Evolutionary conservation across 35 echinoderm and acorn worm genomes (phyloP).

Genomic region (Apostichopus japonicus): DNA sequence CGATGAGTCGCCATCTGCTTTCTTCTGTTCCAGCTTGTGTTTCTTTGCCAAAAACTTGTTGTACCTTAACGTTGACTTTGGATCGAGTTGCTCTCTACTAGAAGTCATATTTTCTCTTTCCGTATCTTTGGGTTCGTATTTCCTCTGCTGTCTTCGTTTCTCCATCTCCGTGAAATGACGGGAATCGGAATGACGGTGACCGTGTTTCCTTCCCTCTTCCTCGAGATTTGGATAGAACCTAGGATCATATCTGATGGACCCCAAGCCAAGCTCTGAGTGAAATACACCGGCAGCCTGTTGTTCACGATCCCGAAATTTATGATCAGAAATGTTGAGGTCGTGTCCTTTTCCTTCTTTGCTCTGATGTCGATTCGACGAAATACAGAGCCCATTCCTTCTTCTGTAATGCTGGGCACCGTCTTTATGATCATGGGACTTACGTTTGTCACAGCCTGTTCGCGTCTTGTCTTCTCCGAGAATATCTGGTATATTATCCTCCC

Average conservation of each 20-base stretch:
- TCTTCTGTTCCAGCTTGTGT: neutral
- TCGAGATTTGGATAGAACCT: neutral
- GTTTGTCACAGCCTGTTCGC: neutral
- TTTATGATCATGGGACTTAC: neutral
- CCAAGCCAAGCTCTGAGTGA: neutral
- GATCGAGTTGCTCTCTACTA: neutral
- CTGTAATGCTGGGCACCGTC: neutral
- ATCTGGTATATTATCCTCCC: neutral
- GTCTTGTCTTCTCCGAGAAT: neutral
- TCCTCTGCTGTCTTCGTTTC: neutral
- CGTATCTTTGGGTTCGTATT: neutral
- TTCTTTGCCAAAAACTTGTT: neutral
- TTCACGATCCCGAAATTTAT: neutral
- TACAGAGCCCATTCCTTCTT: neutral
- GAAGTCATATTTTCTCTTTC: neutral
- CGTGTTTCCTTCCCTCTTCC: neutral
- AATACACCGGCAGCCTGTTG: neutral
- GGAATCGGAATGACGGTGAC: neutral
- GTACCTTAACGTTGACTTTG: slow-evolving; percentile 1
- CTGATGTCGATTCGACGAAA: neutral
- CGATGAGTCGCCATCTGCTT: neutral
- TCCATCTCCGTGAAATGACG: neutral
- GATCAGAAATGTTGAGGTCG: neutral
- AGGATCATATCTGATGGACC: neutral
- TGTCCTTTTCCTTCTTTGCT: neutral